A percentile compares a stretch with the other conserved stretches of the same genome.
These are phyloP conservation scores for Cheilinus undulatus DNA, from an alignment of 2,113 vertebrate species.

Conservation along the genomic window DNA sequence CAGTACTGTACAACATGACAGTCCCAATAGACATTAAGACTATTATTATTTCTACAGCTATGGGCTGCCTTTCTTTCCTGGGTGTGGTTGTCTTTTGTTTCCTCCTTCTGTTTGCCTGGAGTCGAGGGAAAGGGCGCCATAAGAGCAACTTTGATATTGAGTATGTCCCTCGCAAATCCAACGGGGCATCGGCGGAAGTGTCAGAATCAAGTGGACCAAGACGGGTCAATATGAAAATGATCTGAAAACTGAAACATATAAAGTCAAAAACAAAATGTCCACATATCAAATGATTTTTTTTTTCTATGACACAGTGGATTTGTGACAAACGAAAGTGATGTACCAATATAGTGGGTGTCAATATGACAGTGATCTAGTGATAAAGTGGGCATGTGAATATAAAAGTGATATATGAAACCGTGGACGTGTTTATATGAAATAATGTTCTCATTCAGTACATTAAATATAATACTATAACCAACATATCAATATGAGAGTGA, in stretches of 20 bases:
- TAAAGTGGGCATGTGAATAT: conserved; percentile 80
- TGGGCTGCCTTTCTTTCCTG: conserved; percentile 98
- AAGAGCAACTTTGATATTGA: conserved; percentile 98
- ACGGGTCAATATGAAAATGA: conserved; percentile 99
- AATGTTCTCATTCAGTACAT: conserved; percentile 79
- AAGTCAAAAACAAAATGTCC: conserved; percentile 48
- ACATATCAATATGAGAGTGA: conserved; percentile 82
- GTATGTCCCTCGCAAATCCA: conserved; percentile 95
- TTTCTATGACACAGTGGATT: conserved; percentile 77
- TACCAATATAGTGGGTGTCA: conserved; percentile 77
- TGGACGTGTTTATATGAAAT: conserved; percentile 81
- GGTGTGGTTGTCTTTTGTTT: conserved; percentile 98
- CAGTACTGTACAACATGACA: conserved; percentile 92
- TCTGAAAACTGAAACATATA: conserved; percentile 78
- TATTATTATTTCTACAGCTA: conserved; percentile 97
- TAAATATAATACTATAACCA: conserved; percentile 79
- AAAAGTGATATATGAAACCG: conserved; percentile 80
- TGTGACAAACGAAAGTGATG: conserved; percentile 77
- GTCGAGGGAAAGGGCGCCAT: conserved; percentile 96
- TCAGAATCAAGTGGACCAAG: conserved; percentile 91
- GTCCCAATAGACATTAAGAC: conserved; percentile 97
- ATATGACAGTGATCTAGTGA: conserved; percentile 77
- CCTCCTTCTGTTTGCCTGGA: conserved; percentile 97
- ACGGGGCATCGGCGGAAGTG: conserved; percentile 86
- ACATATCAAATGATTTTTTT: conserved; percentile 55